Percentiles rank a stretch among this genome's conserved stretches.
Evolutionary conservation across 1,140 invertebrate genomes (phyloP).

Genomic region (Caerostris darwini): DNA sequence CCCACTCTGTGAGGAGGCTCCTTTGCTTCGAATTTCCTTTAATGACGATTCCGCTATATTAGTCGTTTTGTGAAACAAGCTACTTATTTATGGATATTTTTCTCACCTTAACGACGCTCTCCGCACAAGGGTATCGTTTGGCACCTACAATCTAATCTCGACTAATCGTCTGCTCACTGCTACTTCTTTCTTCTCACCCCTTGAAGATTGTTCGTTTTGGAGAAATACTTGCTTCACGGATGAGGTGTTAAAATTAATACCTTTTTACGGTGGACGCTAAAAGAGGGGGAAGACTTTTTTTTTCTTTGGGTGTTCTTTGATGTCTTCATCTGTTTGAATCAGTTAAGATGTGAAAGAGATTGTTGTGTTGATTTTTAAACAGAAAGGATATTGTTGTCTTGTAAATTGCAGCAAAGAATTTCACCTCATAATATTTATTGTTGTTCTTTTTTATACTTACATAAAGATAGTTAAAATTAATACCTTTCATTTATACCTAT

Average conservation of each 20-base stretch:
- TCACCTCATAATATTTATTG: too few relatives aligned
- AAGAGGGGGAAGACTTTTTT: not conserved
- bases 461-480: too few relatives aligned
- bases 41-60: conserved; percentile 65
- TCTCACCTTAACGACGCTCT: conserved; percentile 33
- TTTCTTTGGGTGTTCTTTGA: not conserved
- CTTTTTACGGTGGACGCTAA: not conserved
- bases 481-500: too few relatives aligned
- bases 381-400: not conserved
- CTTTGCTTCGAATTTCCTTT: conserved; percentile 46
- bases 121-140: conserved; percentile 63
- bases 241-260: conserved; percentile 26
- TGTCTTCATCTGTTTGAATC: too few relatives aligned
- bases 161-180: conserved; percentile 17
- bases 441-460: too few relatives aligned
- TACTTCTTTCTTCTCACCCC: not conserved
- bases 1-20: not conserved
- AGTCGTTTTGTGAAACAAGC: conserved; percentile 72
- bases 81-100: conserved; percentile 67
- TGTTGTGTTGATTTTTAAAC: too few relatives aligned
- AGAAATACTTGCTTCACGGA: not conserved
- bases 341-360: too few relatives aligned
- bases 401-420: not conserved
- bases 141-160: conserved; percentile 53
- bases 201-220: not conserved